Conservation (phyloP, 2,888 invertebrate species). For the Rotaria macrura region DNA sequence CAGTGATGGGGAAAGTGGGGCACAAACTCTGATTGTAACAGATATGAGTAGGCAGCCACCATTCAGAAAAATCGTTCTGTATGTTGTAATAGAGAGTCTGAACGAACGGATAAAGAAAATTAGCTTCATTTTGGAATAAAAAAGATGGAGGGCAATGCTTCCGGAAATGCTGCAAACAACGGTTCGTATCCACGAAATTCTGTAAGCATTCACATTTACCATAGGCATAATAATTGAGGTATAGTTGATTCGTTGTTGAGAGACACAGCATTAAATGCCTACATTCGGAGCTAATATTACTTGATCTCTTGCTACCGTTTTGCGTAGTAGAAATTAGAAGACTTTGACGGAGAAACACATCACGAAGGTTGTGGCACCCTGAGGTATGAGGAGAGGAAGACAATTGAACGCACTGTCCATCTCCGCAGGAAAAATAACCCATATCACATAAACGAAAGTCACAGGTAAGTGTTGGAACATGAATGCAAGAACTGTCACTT, state of each 20-base stretch:
- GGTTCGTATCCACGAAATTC: accelerated
- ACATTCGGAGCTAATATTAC: not conserved
- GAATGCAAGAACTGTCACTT: not conserved
- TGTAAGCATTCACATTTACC: not conserved
- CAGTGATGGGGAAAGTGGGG: not conserved
- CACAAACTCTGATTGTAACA: not conserved
- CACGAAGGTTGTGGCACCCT: not conserved
- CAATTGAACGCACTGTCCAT: not conserved
- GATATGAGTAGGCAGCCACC: not conserved
- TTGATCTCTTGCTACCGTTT: not conserved
- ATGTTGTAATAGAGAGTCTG: not conserved
- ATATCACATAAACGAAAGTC: not conserved
- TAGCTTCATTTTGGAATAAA: not conserved
- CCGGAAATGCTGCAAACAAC: not conserved
- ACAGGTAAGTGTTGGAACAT: not conserved
- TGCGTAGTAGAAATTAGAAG: not conserved
- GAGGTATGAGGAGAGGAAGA: too few species aligned
- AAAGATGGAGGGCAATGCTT: not conserved
- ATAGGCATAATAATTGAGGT: not conserved
- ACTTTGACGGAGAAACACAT: not conserved
- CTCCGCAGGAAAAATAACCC: not conserved
- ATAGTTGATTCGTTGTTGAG: not conserved
- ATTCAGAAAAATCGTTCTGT: not conserved
- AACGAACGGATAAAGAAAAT: not conserved
- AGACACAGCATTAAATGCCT: not conserved